Evolutionary conservation across 2,888 invertebrate genomes (phyloP).

Genomic region (Oxyteleia sp.): DNA sequence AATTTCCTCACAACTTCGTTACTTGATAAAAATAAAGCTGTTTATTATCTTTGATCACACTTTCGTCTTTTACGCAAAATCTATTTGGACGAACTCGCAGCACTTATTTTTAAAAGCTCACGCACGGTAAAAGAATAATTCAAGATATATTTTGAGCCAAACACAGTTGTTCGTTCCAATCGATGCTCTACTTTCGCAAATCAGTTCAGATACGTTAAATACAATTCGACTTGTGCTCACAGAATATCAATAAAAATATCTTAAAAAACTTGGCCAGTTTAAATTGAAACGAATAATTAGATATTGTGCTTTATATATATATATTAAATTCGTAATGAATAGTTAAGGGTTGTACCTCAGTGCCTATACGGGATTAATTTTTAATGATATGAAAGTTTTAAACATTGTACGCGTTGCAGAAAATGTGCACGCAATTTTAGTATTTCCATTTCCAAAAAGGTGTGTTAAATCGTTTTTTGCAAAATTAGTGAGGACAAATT

Average conservation of each 20-base stretch:
- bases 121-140: conserved; percentile 9
- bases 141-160: neutral
- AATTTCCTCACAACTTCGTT: neutral
- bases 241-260: conserved; percentile 1
- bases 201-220: conserved; percentile 7
- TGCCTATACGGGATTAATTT: no score
- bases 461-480: no score
- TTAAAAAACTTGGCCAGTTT: no score
- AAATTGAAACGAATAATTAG: conserved; percentile 26
- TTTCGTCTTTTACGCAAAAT: conserved; percentile 18
- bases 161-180: neutral
- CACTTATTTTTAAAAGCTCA: conserved; percentile 10
- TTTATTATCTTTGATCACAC: conserved; percentile 39
- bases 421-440: no score
- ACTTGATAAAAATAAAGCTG: conserved; percentile 36
- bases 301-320: conserved; percentile 46
- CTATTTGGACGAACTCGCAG: conserved; percentile 10
- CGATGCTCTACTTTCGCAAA: neutral
- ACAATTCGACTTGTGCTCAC: conserved; percentile 11
- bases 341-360: no score
- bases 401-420: no score
- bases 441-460: no score
- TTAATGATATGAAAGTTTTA: no score
- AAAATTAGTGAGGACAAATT: no score
- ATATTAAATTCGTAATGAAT: no score